phyloP scores from a whole-genome alignment of 1,140 invertebrate species.

The Galendromus occidentalis region DNA sequence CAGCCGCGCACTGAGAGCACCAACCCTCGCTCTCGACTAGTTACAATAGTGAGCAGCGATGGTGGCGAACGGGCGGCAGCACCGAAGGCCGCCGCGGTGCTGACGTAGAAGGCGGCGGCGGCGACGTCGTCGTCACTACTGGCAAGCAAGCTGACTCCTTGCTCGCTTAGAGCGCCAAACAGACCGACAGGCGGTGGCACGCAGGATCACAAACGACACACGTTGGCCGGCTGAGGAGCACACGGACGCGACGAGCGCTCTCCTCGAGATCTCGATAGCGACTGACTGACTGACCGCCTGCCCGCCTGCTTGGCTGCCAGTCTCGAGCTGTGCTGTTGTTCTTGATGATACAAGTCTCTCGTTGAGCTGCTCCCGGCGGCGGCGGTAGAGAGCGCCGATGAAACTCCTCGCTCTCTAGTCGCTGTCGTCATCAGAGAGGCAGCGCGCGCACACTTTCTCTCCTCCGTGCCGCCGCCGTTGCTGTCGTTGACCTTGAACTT shows the following conservation, averaged over 20 bases:
- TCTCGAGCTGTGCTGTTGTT: too few species aligned
- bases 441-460: slow-evolving; percentile 3
- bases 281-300: background rate
- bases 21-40: background rate
- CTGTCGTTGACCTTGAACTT: slow-evolving; percentile 10
- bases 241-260: background rate
- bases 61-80: background rate
- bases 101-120: background rate
- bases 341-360: too few species aligned
- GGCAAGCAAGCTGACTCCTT: too few species aligned
- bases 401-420: too few species aligned
- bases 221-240: too few species aligned
- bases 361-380: background rate
- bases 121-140: background rate
- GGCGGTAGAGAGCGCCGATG: background rate
- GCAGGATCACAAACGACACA: too few species aligned
- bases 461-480: background rate
- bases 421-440: too few species aligned
- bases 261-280: background rate
- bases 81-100: background rate
- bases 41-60: background rate
- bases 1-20: background rate
- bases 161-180: too few species aligned
- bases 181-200: too few species aligned
- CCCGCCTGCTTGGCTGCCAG: background rate